Conservation (phyloP, 2,113 vertebrate species). For the Panurus biarmicus region DNA sequence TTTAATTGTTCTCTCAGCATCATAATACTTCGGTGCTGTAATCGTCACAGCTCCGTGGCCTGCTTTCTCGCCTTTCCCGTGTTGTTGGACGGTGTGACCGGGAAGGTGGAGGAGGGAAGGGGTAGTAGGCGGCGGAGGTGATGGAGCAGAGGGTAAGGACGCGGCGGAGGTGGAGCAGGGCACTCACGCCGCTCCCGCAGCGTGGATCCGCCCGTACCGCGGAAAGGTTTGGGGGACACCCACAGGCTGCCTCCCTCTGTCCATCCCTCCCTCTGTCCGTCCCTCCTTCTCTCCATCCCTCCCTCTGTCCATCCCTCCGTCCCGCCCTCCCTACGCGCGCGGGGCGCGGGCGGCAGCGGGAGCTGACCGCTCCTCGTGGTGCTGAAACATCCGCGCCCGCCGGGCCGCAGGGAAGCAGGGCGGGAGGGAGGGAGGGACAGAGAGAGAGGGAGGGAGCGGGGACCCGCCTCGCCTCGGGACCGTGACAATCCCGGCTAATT, state of each 20-base stretch:
- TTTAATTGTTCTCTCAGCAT: not conserved
- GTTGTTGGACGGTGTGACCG: not conserved
- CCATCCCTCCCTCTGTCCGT: no score
- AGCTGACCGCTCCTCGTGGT: constrained; percentile 85
- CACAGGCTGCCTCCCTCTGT: no score
- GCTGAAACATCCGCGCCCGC: constrained; percentile 69
- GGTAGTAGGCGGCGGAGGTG: not conserved
- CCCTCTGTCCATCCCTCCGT: no score
- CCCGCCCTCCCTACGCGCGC: no score
- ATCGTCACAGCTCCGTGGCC: not conserved
- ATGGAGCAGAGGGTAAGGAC: not conserved
- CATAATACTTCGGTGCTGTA: not conserved
- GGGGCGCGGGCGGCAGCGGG: no score
- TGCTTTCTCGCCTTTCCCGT: not conserved
- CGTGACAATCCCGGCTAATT: constrained; percentile 90
- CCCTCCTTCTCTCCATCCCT: no score
- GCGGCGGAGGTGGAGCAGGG: not conserved
- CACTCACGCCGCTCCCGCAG: no score
- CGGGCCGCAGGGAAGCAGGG: not conserved
- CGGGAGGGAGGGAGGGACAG: not conserved
- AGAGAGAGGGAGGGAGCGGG: not conserved
- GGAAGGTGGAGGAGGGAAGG: not conserved
- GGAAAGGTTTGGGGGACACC: not conserved
- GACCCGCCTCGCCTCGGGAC: constrained; percentile 81
- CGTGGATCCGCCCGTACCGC: not conserved